Base-by-base conservation (phyloP, 2,888 invertebrate species). In the Leucophora obtusa region DNA sequence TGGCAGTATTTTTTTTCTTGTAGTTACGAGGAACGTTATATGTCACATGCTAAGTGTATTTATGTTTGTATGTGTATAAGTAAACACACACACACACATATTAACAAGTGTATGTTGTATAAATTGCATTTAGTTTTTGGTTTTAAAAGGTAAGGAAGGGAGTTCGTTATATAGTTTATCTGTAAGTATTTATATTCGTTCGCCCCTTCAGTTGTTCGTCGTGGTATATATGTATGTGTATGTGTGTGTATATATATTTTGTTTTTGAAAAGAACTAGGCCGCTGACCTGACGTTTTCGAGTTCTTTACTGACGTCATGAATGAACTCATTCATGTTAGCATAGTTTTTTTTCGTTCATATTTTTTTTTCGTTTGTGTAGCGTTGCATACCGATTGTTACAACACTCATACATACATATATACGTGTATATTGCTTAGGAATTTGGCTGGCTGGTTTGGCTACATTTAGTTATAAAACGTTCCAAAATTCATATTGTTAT, bases 321-420 rank as follows among this genome's bases (percentile, higher is more conserved):
- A 86, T 86, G 87, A 88, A 87, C 88, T 88, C 88, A 86, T 84
- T 87, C 86, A 87, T 90, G 89, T 60, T 63, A 70, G 76, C 63
- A 53, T 63, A 75, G 76, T 65, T 71, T 47, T 60, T 66, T 66
- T 51, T 50, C n/a, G 50, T 9, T 56, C 2, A 14, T 43, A 58
- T 47, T 35, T 62, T 63, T 50, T 75, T 69, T 43, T 63, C 51
- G 51, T 62, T 47, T 50, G 17, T 50, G 50, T 50, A 54, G 53
- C 60, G 33, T n/a, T 56, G 56, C 24, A 50, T 17, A 71, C 11
- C 54, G 35, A 72, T 72, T 71, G 62, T 71, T 71, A 56, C 68
- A 68, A 56, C 54, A 54, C 3, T 54, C 9, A 24, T 53, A 54
- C 10, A 43, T 15, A 60, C 38, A 21, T 21, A 28, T 68, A 9